A percentile compares a stretch with the other conserved stretches of the same genome.
Conservation (phyloP, 2,888 invertebrate species). For the Acleris emargana region DNA sequence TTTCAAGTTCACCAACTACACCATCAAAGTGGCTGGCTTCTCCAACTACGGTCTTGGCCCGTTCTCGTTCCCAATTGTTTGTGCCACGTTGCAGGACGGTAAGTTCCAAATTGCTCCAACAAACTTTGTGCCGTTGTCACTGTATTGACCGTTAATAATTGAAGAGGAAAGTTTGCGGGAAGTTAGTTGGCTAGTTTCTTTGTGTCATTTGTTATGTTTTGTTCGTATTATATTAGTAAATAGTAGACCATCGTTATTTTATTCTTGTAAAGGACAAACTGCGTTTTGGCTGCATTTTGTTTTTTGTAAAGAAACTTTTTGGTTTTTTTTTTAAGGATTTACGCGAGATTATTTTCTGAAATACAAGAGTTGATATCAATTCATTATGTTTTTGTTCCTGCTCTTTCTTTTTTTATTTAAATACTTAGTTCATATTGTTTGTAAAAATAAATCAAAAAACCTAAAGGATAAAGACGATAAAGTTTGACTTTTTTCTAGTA, state of each 20-base stretch:
- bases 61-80: conserved; percentile 89
- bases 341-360: too few species aligned
- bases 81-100: conserved; percentile 94
- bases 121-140: conserved; percentile 18
- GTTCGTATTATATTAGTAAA: background rate
- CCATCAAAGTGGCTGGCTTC: conserved; percentile 92
- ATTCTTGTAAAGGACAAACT: too few species aligned
- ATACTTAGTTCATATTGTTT: too few species aligned
- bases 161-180: conserved; percentile 4
- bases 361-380: too few species aligned
- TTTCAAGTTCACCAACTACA: conserved; percentile 93
- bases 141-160: conserved; percentile 16
- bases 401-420: too few species aligned
- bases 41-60: conserved; percentile 94
- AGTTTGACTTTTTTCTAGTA: conserved; percentile 78
- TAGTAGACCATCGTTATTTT: too few species aligned
- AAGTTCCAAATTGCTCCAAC: conserved; percentile 50
- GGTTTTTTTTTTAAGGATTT: too few species aligned
- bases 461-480: background rate
- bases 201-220: background rate
- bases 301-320: too few species aligned
- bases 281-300: too few species aligned
- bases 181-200: background rate
- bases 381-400: too few species aligned
- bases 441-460: too few species aligned